phyloP scores from a whole-genome alignment of 2,113 vertebrate species.

The Spermophilus dauricus region DNA sequence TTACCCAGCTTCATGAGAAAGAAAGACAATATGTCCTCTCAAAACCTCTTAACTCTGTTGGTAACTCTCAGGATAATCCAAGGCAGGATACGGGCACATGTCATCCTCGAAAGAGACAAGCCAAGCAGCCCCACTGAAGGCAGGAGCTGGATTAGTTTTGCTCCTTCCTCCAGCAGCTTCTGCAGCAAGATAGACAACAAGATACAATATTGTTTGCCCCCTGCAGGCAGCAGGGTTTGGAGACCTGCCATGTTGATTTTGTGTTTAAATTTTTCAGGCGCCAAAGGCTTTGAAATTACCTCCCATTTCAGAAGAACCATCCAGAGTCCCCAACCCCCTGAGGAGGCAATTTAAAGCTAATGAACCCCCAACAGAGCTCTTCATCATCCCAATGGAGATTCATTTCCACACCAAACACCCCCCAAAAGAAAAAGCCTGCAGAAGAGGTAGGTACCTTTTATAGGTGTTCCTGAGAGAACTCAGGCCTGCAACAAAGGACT shows the following conservation, averaged over 20 bases:
- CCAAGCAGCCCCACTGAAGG: background rate
- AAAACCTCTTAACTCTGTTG: background rate
- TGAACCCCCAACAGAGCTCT: conserved; percentile 74
- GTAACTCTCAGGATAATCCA: background rate
- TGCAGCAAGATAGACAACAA: background rate
- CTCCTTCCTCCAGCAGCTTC: background rate
- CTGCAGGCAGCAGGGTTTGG: background rate
- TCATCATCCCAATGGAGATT: conserved; percentile 76
- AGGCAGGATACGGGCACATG: background rate
- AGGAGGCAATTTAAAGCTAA: conserved; percentile 43
- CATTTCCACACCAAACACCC: conserved; percentile 63
- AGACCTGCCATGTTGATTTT: conserved; percentile 51
- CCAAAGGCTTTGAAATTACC: conserved; percentile 77
- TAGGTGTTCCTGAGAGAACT: background rate
- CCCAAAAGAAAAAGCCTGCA: background rate
- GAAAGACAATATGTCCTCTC: background rate
- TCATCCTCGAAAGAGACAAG: background rate
- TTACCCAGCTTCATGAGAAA: background rate
- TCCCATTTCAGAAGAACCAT: conserved; percentile 70
- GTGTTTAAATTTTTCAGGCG: conserved; percentile 72
- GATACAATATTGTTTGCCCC: background rate
- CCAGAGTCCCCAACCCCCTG: background rate
- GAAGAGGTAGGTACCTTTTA: conserved; percentile 62
- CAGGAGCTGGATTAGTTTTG: background rate
- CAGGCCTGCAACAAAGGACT: background rate